Base-by-base conservation (phyloP, 1,140 invertebrate species). In the Musca domestica region DNA sequence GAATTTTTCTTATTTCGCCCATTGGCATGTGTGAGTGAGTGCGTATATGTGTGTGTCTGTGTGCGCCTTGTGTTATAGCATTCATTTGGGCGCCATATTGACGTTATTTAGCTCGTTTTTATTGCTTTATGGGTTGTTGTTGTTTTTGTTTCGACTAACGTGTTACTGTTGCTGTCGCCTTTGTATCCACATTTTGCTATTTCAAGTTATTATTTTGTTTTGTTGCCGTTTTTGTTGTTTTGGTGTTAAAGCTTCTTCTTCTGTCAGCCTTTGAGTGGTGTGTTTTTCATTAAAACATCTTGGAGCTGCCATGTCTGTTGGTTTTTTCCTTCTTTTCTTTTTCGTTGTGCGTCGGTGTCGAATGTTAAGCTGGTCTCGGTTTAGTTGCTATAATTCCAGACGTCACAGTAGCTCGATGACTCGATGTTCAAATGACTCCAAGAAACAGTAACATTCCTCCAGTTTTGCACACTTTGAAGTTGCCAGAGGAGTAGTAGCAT, bases 101-200 rank as follows among this genome's bases (percentile, higher is more conserved):
- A 61, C 56, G 56, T 61, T 34, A 61, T 61, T 61, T 61, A 61
- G 56, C 56, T 61, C 27, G 34, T 61, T 61, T 61, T 61, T 61
- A 61, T 61, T 34, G 17, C 56, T 17, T 10, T 9, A 22, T 52
- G n/a, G n/a, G n/a, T 52, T 22, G 19, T n/a, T 12, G 34, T 41
- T 12, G 34, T 41, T 41, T 5, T 41, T 41, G 10, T 41, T n/a
- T 41, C 5, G 10, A 19, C 2, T 56, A 27, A 6, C 5, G 15
- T 56, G 23, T 25, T 56, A 23, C 27, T n/a, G 23, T n/a, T 27
- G 52, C 23, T 56, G 22, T 23, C 27, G 23, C 23, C 27, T 1
- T 14, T 27, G 23, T 15, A 10, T 56, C 27, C 14, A 3, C 7
- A n/a, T 56, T 2, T 27, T 56, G 3, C n/a, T 27, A n/a, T 14